These are phyloP conservation scores for Sebastes cheni DNA, from an alignment of 2,797 vertebrate species.

Conservation along the genomic window DNA sequence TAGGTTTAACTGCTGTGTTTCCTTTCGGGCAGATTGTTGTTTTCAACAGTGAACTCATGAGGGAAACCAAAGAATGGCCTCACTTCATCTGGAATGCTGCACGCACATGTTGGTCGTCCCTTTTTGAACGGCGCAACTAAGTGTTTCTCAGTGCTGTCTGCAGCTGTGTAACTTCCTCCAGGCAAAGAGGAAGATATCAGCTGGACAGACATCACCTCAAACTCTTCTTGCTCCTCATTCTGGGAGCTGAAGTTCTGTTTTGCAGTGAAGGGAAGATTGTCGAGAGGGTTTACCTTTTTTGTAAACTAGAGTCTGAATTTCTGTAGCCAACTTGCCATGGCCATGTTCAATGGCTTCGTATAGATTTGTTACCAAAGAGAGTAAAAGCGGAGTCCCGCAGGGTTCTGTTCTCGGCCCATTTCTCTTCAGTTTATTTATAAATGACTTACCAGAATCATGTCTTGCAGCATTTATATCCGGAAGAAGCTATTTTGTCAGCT, in stretches of 20 bases:
- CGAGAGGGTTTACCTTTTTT: not conserved
- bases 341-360: not conserved
- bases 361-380: not conserved
- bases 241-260: not conserved
- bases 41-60: not conserved
- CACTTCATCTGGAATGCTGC: not conserved
- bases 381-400: not conserved
- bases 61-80: not conserved
- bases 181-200: not conserved
- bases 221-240: not conserved
- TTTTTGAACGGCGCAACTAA: not conserved
- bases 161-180: not conserved
- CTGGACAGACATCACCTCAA: constrained; percentile 11
- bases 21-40: constrained; percentile 1
- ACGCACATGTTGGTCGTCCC: not conserved
- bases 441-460: not conserved
- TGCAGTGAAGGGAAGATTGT: not conserved
- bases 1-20: constrained; percentile 3
- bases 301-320: not conserved
- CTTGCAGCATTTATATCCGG: not conserved
- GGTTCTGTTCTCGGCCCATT: not conserved
- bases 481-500: not conserved
- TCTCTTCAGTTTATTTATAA: not conserved
- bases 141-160: not conserved
- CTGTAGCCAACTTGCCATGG: not conserved